Conservation (phyloP, 2,113 vertebrate species). For the Myodes glareolus region DNA sequence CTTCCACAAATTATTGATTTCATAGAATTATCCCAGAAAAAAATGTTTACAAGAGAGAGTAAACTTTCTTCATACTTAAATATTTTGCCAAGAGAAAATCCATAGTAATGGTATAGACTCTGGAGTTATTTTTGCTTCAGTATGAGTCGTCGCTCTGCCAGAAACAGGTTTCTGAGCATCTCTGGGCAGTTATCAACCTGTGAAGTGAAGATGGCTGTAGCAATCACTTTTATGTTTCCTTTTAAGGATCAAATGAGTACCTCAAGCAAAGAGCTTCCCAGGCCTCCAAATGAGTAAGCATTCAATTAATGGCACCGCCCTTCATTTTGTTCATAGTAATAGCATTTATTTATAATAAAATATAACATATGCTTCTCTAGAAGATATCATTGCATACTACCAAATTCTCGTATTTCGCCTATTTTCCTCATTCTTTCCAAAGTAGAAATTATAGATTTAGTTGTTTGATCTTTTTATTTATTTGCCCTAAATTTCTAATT, state of each 20-base stretch:
- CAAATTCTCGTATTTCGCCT: background rate
- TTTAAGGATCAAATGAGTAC: background rate
- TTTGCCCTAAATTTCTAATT: background rate
- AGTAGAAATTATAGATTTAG: background rate
- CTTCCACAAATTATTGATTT: background rate
- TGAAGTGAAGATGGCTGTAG: background rate
- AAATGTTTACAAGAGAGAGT: background rate
- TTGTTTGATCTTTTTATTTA: background rate
- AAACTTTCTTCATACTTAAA: background rate
- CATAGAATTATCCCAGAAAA: background rate
- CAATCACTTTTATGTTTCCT: background rate
- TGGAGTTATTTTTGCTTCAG: background rate
- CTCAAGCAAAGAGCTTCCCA: background rate
- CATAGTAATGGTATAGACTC: background rate
- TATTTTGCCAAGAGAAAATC: background rate
- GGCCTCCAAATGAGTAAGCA: background rate
- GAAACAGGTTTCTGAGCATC: background rate
- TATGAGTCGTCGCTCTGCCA: background rate
- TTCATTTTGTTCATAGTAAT: background rate
- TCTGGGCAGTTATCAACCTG: constrained; percentile 5
- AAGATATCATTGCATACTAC: background rate
- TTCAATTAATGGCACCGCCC: background rate
- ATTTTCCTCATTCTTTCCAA: background rate
- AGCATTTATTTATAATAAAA: constrained; percentile 36
- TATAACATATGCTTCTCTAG: background rate